These are phyloP conservation scores for Drosophila aff. DNA, from an alignment of 1,140 invertebrate genomes.

Conservation along the genomic window DNA sequence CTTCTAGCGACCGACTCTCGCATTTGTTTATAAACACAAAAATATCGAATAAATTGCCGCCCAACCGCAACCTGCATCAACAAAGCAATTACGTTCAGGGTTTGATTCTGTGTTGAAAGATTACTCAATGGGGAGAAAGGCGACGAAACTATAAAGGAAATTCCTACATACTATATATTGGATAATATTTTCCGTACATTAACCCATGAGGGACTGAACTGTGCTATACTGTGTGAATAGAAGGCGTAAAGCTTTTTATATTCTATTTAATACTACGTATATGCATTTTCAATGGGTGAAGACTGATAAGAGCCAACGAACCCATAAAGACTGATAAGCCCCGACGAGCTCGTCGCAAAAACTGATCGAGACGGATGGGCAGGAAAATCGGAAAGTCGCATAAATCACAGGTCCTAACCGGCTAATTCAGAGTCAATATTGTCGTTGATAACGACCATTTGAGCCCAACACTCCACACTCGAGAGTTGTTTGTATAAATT, in stretches of 20 bases:
- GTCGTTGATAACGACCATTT: constrained; percentile 19
- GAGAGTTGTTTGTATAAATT: constrained; percentile 5
- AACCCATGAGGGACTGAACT: not conserved
- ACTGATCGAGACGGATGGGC: constrained; percentile 28
- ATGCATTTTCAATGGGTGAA: constrained; percentile 6
- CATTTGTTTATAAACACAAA: constrained; percentile 52
- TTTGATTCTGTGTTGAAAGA: constrained; percentile 20
- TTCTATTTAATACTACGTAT: constrained; percentile 21
- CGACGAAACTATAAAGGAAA: constrained; percentile 29
- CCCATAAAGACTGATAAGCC: constrained; percentile 28
- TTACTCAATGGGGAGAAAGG: constrained; percentile 33
- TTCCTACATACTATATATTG: constrained; percentile 13
- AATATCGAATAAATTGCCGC: constrained; percentile 19
- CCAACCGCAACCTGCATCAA: constrained; percentile 56
- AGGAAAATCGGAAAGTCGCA: not conserved
- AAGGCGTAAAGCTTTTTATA: constrained; percentile 13
- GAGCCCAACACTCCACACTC: constrained; percentile 1
- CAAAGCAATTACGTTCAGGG: constrained; percentile 40
- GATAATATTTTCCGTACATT: constrained; percentile 9
- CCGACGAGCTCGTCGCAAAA: not conserved
- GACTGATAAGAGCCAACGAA: constrained; percentile 34
- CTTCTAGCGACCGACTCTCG: not conserved
- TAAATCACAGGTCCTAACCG: constrained; percentile 31
- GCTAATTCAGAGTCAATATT: constrained; percentile 39
- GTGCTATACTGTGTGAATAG: constrained; percentile 7